These are phyloP conservation scores for Silvanus unidentatus DNA, from an alignment of 2,888 invertebrate species.

Conservation along the genomic window DNA sequence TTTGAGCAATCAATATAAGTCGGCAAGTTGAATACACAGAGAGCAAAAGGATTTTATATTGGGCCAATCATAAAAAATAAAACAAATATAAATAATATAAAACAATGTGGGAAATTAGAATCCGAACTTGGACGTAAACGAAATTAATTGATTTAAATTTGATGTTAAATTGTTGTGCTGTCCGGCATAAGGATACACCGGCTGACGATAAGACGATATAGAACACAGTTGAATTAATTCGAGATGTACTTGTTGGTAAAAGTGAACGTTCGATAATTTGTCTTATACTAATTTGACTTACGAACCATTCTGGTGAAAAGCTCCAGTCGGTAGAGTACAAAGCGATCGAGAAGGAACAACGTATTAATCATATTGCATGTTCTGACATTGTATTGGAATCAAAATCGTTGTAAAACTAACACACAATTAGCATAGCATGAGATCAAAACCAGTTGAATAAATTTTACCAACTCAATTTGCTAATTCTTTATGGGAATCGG, in stretches of 20 bases:
- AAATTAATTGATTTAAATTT: too few relatives aligned
- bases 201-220: too few relatives aligned
- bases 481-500: neutral
- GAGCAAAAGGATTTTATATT: too few relatives aligned
- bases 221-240: too few relatives aligned
- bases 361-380: constrained; percentile 48
- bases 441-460: constrained; percentile 3
- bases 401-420: constrained; percentile 25
- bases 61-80: too few relatives aligned
- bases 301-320: neutral
- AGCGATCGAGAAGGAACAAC: constrained; percentile 4
- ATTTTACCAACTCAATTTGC: constrained; percentile 4
- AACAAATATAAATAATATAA: too few relatives aligned
- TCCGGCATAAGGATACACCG: too few relatives aligned
- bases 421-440: constrained; percentile 26
- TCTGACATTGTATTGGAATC: constrained; percentile 31
- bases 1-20: neutral
- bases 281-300: constrained; percentile 1
- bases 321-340: neutral
- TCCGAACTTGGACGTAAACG: too few relatives aligned
- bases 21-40: too few relatives aligned
- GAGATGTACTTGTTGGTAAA: too few relatives aligned
- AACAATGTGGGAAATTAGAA: too few relatives aligned
- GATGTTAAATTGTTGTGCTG: too few relatives aligned
- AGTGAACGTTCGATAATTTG: neutral